phyloP scores from a whole-genome alignment of 1,140 invertebrate genomes.

The Popillia japonica region DNA sequence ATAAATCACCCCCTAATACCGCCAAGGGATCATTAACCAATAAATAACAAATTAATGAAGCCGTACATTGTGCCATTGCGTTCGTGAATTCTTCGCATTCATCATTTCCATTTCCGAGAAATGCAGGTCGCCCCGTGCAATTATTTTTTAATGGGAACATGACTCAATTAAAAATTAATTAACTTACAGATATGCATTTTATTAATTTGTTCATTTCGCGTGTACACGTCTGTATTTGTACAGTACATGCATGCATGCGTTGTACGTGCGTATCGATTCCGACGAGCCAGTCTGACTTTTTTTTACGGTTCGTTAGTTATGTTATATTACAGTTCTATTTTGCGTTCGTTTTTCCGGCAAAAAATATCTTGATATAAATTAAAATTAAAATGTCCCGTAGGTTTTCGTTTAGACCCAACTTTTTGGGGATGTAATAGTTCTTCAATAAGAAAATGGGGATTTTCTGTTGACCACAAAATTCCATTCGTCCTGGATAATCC shows the following conservation, averaged over 20 bases:
- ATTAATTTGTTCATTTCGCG: slow-evolving; percentile 20
- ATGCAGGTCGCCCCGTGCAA: background rate
- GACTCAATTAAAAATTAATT: slow-evolving; percentile 33
- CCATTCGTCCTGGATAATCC: too few relatives aligned
- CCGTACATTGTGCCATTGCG: background rate
- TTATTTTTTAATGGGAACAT: slow-evolving; percentile 30
- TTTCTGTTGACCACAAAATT: too few relatives aligned
- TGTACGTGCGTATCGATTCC: background rate
- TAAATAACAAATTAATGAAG: slow-evolving; percentile 26
- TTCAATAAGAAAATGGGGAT: too few relatives aligned
- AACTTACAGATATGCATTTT: slow-evolving; percentile 21
- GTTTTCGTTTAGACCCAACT: too few relatives aligned
- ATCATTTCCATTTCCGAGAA: slow-evolving; percentile 26
- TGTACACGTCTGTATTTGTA: background rate
- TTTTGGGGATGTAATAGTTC: too few relatives aligned
- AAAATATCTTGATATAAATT: background rate
- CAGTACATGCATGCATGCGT: background rate
- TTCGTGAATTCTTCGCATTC: background rate
- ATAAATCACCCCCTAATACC: background rate
- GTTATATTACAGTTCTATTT: slow-evolving; percentile 15
- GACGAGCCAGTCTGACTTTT: slow-evolving; percentile 1
- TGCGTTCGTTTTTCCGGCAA: background rate
- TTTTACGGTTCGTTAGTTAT: slow-evolving; percentile 19
- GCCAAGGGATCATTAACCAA: background rate
- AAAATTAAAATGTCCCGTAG: too few relatives aligned